Evolutionary conservation across 35 echinoderm and acorn worm species (phyloP).

Genomic region (Holothuria glaberrima): DNA sequence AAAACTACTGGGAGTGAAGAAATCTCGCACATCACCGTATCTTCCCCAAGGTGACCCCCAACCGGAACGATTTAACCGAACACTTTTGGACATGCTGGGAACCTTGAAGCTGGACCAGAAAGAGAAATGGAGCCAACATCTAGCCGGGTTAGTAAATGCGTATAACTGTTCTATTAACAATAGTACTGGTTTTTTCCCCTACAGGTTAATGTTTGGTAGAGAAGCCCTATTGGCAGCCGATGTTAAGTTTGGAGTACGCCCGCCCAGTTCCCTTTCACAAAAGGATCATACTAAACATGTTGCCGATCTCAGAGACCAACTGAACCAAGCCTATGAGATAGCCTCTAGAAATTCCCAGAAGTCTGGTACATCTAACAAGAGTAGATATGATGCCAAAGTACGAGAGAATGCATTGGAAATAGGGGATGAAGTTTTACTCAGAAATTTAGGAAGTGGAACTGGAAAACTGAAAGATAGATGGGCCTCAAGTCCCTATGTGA

Average conservation of each 20-base stretch:
- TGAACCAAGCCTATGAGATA: slow-evolving; percentile 5
- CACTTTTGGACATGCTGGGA: slow-evolving; percentile 64
- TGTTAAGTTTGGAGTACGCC: slow-evolving; percentile 31
- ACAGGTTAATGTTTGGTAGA: slow-evolving; percentile 69
- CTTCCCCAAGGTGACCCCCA: background rate
- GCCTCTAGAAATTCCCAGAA: background rate
- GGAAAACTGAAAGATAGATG: slow-evolving; percentile 36
- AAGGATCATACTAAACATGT: slow-evolving; percentile 5
- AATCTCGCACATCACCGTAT: slow-evolving; percentile 33
- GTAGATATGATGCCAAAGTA: slow-evolving; percentile 3
- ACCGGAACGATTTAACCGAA: slow-evolving; percentile 38
- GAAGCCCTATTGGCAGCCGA: slow-evolving; percentile 52
- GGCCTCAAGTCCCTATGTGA: background rate
- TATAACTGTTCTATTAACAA: slow-evolving; percentile 56
- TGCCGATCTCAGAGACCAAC: background rate
- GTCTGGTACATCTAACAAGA: background rate
- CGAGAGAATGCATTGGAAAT: slow-evolving; percentile 6
- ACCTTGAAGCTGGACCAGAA: slow-evolving; percentile 54
- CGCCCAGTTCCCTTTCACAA: background rate
- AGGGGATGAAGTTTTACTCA: background rate
- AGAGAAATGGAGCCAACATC: slow-evolving; percentile 40
- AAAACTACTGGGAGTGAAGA: slow-evolving; percentile 12
- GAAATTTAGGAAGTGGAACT: background rate
- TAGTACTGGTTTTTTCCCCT: slow-evolving; percentile 68
- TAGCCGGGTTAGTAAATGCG: slow-evolving; percentile 34